These are phyloP conservation scores for Eremophila alpestris DNA, from an alignment of 2,797 vertebrate genomes.

Conservation along the genomic window DNA sequence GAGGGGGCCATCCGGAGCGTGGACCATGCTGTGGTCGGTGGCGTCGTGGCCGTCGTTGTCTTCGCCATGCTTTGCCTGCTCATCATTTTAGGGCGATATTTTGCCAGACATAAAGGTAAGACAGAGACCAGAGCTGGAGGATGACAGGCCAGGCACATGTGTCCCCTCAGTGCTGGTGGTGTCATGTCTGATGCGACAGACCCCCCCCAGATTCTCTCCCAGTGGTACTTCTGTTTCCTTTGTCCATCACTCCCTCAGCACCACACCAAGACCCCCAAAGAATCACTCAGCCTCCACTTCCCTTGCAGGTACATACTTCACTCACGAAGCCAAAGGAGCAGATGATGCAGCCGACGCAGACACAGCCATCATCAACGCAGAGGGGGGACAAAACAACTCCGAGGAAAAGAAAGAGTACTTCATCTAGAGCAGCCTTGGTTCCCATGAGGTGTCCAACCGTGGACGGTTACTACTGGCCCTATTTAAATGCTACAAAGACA, in stretches of 20 bases:
- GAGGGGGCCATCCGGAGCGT: conserved; percentile 87
- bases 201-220: neutral
- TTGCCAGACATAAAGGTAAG: conserved; percentile 99
- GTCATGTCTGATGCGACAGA: accelerated
- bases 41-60: conserved; percentile 97
- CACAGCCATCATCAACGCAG: conserved; percentile 99
- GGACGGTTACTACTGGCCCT: conserved; percentile 75
- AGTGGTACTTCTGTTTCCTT: neutral
- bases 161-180: accelerated
- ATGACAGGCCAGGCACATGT: accelerated
- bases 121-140: neutral
- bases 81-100: conserved; percentile 97
- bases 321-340: conserved; percentile 99
- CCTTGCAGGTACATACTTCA: conserved; percentile 96
- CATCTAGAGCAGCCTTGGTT: conserved; percentile 90
- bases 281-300: conserved; percentile 39
- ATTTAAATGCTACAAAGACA: conserved; percentile 80
- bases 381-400: conserved; percentile 97
- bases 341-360: conserved; percentile 98
- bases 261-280: neutral
- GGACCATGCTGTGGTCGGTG: conserved; percentile 97
- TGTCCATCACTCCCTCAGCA: accelerated
- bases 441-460: conserved; percentile 78
- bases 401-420: conserved; percentile 99
- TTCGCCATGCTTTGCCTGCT: conserved; percentile 98